phyloP scores from a whole-genome alignment of 1,140 invertebrate species.

The Drosophila leontia region DNA sequence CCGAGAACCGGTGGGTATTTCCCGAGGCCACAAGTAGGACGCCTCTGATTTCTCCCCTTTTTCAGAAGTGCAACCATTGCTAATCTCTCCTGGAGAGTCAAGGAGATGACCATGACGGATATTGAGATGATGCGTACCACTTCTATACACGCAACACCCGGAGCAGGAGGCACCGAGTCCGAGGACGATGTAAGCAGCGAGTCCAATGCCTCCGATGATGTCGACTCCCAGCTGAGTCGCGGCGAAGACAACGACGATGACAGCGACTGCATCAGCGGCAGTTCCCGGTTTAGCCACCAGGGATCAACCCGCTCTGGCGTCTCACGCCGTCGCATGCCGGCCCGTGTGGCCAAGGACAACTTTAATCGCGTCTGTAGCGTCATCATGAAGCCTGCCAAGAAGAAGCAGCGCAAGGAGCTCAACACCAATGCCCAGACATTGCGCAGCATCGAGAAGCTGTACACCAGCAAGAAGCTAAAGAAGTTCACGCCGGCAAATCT shows the following conservation, averaged over 20 bases:
- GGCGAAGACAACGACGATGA: constrained; percentile 62
- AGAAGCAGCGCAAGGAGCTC: constrained; percentile 62
- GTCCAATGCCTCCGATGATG: constrained; percentile 57
- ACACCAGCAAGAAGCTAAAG: constrained; percentile 69
- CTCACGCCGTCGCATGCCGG: constrained; percentile 65
- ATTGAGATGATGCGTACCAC: constrained; percentile 57
- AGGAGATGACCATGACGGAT: constrained; percentile 49
- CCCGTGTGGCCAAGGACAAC: constrained; percentile 71
- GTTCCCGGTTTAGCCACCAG: constrained; percentile 1
- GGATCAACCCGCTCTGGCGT: constrained; percentile 52
- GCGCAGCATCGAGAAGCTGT: constrained; percentile 77
- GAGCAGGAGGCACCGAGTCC: background rate
- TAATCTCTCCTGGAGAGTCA: constrained; percentile 45
- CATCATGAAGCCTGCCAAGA: constrained; percentile 69
- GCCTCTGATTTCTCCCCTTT: background rate
- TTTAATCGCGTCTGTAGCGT: constrained; percentile 68
- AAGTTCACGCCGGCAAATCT: constrained; percentile 75
- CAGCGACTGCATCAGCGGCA: constrained; percentile 43
- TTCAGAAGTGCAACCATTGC: constrained; percentile 17
- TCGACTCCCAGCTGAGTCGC: constrained; percentile 52
- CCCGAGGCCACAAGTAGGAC: background rate
- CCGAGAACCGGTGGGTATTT: constrained; percentile 55
- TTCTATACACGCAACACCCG: background rate
- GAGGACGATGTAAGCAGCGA: constrained; percentile 42
- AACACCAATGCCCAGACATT: constrained; percentile 64